Evolutionary conservation across 2,797 vertebrate species (phyloP).

Genomic region (Myripristis jacobus): DNA sequence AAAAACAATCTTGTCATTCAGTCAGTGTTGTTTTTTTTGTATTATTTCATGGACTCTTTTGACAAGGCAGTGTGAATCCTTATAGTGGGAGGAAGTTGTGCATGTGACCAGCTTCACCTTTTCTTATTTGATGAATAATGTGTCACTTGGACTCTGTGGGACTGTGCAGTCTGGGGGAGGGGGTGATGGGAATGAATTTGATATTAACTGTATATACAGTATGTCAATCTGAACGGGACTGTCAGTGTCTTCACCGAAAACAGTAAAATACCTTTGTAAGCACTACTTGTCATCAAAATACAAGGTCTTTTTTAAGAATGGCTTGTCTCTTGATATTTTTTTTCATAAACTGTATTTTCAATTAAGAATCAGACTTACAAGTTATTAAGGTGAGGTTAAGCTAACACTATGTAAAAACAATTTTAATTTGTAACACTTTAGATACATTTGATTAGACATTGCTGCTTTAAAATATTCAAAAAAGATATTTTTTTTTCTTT

Average conservation of each 20-base stretch:
- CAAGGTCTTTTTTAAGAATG: constrained; percentile 81
- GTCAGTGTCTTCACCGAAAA: constrained; percentile 88
- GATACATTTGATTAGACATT: background rate
- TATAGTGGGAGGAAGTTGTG: constrained; percentile 82
- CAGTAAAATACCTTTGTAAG: constrained; percentile 89
- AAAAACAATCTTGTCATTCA: constrained; percentile 72
- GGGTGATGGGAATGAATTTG: constrained; percentile 75
- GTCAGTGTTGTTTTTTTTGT: constrained; percentile 65
- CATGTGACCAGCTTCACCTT: constrained; percentile 90
- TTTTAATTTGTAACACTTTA: constrained; percentile 14
- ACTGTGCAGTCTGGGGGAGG: constrained; percentile 63
- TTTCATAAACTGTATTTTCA: constrained; percentile 52
- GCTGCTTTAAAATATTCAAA: too few relatives aligned
- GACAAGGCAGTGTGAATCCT: constrained; percentile 71
- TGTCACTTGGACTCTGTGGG: constrained; percentile 77
- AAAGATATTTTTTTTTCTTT: background rate
- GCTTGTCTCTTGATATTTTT: constrained; percentile 42
- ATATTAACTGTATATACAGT: constrained; percentile 86
- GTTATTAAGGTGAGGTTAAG: background rate
- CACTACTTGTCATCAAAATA: constrained; percentile 93
- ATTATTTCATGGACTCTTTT: constrained; percentile 80
- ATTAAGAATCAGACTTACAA: constrained; percentile 7
- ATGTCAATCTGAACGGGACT: constrained; percentile 83
- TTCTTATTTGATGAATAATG: constrained; percentile 80
- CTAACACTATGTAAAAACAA: constrained; percentile 37